These are phyloP conservation scores for Nothobranchius kuhntae DNA, from an alignment of 2,113 vertebrate species.

Conservation along the genomic window DNA sequence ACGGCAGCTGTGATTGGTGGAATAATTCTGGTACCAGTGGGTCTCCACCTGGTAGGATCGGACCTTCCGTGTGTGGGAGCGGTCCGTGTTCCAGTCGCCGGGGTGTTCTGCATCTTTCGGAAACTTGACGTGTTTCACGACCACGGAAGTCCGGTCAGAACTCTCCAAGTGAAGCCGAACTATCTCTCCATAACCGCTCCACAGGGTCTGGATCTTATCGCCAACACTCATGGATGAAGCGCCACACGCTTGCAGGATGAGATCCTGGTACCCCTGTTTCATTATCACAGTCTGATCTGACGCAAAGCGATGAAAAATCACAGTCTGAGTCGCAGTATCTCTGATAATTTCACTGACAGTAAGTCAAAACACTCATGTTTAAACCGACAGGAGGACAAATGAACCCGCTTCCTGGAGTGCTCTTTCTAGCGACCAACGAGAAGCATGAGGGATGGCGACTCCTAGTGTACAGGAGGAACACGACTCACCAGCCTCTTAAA, in stretches of 20 bases:
- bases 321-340: background rate
- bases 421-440: too few species aligned
- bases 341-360: background rate
- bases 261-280: slow-evolving; percentile 73
- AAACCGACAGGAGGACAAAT: too few species aligned
- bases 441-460: too few species aligned
- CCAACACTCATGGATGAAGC: slow-evolving; percentile 67
- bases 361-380: too few species aligned
- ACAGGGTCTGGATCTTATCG: slow-evolving; percentile 75
- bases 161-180: slow-evolving; percentile 74
- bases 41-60: slow-evolving; percentile 81
- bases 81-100: slow-evolving; percentile 67
- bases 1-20: slow-evolving; percentile 64
- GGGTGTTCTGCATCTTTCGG: slow-evolving; percentile 62
- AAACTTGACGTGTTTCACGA: slow-evolving; percentile 79
- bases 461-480: too few species aligned
- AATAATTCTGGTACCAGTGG: slow-evolving; percentile 79
- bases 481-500: too few species aligned
- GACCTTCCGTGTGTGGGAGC: slow-evolving; percentile 76
- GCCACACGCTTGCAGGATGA: slow-evolving; percentile 70
- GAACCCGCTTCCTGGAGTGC: too few species aligned
- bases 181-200: slow-evolving; percentile 80
- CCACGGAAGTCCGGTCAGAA: slow-evolving; percentile 69
- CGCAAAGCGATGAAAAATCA: fast-evolving
- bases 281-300: slow-evolving; percentile 44